phyloP scores from a whole-genome alignment of 2,113 vertebrate species.

The Excalfactoria chinensis region DNA sequence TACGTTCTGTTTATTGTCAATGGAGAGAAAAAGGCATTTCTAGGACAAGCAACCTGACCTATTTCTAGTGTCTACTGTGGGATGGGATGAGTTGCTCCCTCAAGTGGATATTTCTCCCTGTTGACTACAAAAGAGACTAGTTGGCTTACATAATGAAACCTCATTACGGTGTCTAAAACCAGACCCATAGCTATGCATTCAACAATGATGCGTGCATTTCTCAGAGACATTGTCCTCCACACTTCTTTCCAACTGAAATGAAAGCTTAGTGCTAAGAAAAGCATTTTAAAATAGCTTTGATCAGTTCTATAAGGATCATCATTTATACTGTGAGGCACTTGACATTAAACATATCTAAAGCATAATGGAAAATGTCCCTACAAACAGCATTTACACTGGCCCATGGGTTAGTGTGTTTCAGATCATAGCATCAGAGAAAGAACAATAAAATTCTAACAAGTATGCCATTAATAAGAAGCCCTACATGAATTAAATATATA shows the following conservation, averaged over 20 bases:
- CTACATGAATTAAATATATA: neutral
- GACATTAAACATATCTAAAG: neutral
- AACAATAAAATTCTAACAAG: slow-evolving; percentile 4
- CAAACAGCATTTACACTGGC: neutral
- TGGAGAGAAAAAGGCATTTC: slow-evolving; percentile 20
- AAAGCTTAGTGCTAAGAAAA: slow-evolving; percentile 4
- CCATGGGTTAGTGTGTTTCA: neutral
- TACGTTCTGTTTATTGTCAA: neutral
- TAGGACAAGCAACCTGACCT: slow-evolving; percentile 42
- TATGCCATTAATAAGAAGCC: neutral
- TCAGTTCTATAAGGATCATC: neutral
- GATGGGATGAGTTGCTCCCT: neutral
- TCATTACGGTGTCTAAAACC: neutral
- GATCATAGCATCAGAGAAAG: neutral
- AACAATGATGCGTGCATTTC: neutral
- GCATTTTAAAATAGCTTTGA: neutral
- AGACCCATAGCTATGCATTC: neutral
- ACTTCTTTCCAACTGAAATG: neutral
- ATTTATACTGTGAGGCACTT: neutral
- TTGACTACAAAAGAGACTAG: neutral
- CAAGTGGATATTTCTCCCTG: neutral
- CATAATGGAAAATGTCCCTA: neutral
- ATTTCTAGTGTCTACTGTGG: neutral
- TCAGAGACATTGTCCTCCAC: neutral
- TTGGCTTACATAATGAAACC: neutral